Evolutionary conservation across 2,797 vertebrate species (phyloP).

Genomic region (Enteromius viviparus): DNA sequence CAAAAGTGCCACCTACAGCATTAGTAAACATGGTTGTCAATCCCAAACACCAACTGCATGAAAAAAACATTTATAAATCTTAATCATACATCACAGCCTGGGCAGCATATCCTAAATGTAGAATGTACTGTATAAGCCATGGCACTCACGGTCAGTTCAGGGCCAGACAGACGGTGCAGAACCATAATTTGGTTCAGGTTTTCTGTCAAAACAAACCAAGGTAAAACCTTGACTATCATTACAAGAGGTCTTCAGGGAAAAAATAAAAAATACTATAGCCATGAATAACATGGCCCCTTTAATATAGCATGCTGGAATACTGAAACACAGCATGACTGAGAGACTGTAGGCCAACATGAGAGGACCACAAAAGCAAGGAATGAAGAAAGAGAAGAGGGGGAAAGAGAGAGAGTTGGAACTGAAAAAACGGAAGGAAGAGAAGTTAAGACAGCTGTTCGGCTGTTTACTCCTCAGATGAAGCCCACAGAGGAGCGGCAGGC

Average conservation of each 20-base stretch:
- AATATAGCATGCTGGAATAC: slow-evolving; percentile 17
- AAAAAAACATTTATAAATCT: neutral
- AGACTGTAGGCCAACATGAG: neutral
- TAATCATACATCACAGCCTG: neutral
- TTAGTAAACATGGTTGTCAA: neutral
- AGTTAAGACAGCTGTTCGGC: slow-evolving; percentile 74
- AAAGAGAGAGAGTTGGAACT: slow-evolving; percentile 59
- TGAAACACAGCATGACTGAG: neutral
- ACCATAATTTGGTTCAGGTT: neutral
- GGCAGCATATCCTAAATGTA: neutral
- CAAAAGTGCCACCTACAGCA: neutral
- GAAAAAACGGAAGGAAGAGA: slow-evolving; percentile 62
- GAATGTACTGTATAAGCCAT: neutral
- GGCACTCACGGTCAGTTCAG: neutral
- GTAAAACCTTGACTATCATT: neutral
- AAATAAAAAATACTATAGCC: slow-evolving; percentile 1
- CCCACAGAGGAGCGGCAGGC: slow-evolving; percentile 65
- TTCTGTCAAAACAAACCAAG: neutral
- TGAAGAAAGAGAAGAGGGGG: slow-evolving; percentile 43
- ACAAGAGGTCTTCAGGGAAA: neutral
- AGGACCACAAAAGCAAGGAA: slow-evolving; percentile 13
- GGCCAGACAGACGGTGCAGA: neutral
- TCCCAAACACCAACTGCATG: neutral
- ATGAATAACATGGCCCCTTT: neutral
- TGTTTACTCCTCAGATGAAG: slow-evolving; percentile 72